These are phyloP conservation scores for Laspeyria flexula DNA, from an alignment of 2,888 invertebrate genomes.

Conservation along the genomic window DNA sequence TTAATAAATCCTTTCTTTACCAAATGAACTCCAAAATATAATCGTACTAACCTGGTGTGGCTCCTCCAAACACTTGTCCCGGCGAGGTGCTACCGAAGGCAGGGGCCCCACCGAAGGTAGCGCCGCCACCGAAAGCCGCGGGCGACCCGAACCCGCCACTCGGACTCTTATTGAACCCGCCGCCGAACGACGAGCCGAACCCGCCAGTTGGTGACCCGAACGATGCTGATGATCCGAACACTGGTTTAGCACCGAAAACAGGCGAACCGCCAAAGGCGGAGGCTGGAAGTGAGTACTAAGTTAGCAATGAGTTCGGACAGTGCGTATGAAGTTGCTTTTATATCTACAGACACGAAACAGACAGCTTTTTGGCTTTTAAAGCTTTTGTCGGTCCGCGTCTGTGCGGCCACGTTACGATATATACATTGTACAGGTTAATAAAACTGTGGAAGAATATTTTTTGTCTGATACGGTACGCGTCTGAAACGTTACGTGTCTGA, in stretches of 20 bases:
- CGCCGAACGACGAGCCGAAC: conserved; percentile 70
- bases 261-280: conserved; percentile 75
- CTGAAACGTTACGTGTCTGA: too few species aligned
- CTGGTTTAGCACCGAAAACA: conserved; percentile 78
- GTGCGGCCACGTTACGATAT: too few species aligned
- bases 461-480: too few species aligned
- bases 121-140: conserved; percentile 81
- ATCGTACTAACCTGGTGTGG: conserved; percentile 57
- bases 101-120: conserved; percentile 79
- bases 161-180: conserved; percentile 76
- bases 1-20: too few species aligned
- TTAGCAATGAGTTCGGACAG: not conserved
- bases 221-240: conserved; percentile 63
- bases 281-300: conserved; percentile 43
- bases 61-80: conserved; percentile 70
- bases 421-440: too few species aligned
- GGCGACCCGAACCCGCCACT: conserved; percentile 70
- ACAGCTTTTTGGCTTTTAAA: too few species aligned
- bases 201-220: conserved; percentile 42
- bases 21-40: not conserved
- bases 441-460: too few species aligned
- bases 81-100: conserved; percentile 84
- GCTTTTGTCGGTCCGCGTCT: too few species aligned
- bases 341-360: too few species aligned
- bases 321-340: too few species aligned